Percentiles rank a stretch among this genome's conserved stretches.
Evolutionary conservation across 1,140 invertebrate genomes (phyloP).

Genomic region (Drosophila ambigua): DNA sequence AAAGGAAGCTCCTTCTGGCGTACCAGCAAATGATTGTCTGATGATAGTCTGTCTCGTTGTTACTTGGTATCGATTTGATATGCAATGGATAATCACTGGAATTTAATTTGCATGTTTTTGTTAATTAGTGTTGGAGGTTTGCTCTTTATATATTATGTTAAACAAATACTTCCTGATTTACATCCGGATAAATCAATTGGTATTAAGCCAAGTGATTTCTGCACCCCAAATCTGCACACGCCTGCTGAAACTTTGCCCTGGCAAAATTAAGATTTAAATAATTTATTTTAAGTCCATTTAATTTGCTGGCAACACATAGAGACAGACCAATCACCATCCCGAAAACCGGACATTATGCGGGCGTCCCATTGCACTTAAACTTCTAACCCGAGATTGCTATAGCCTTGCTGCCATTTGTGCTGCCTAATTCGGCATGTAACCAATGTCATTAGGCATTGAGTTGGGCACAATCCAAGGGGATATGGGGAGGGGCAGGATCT

Average conservation of each 20-base stretch:
- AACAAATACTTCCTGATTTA: slow-evolving; percentile 1
- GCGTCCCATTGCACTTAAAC: slow-evolving; percentile 40
- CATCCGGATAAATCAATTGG: no score
- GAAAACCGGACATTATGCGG: not conserved
- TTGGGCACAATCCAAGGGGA: slow-evolving; percentile 34
- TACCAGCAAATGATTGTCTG: slow-evolving; percentile 15
- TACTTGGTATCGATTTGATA: slow-evolving; percentile 14
- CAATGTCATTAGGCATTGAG: slow-evolving; percentile 70
- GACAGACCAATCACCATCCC: slow-evolving; percentile 1
- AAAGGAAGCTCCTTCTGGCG: not conserved
- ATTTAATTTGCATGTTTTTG: not conserved
- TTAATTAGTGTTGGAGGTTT: not conserved
- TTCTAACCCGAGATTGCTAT: slow-evolving; percentile 33
- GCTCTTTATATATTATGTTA: no score
- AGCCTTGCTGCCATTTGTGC: slow-evolving; percentile 46
- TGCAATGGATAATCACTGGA: not conserved
- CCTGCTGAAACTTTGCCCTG: not conserved
- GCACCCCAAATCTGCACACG: no score
- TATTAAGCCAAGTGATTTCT: no score
- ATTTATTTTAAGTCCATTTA: slow-evolving; percentile 54
- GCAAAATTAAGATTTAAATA: slow-evolving; percentile 54
- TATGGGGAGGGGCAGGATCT: not conserved
- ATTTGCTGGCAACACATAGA: slow-evolving; percentile 45
- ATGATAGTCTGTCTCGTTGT: not conserved
- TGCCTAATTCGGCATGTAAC: slow-evolving; percentile 70